Conservation (phyloP, 2,797 vertebrate genomes). For the Coregonus sp. region DNA sequence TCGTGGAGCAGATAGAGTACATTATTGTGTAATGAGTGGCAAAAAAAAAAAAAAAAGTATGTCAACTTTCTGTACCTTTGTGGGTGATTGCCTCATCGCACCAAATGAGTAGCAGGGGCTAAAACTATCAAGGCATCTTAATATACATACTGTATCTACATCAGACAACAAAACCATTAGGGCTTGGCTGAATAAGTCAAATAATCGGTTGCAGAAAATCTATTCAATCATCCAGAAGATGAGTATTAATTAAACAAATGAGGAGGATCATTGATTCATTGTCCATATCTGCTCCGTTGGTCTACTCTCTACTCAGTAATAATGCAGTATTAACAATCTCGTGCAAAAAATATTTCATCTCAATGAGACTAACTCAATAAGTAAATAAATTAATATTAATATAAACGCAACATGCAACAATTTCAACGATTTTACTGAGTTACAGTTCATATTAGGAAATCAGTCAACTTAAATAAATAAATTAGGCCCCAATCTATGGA, state of each 20-base stretch:
- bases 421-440: no score
- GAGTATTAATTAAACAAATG: slow-evolving; percentile 5
- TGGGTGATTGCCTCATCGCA: not conserved
- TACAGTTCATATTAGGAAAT: no score
- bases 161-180: not conserved
- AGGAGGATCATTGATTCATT: not conserved
- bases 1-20: slow-evolving; percentile 34
- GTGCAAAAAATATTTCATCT: not conserved
- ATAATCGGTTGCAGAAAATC: not conserved
- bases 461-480: no score
- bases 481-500: no score
- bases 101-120: not conserved
- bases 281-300: not conserved
- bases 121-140: not conserved
- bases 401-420: no score
- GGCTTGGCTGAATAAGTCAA: not conserved
- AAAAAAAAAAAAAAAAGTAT: slow-evolving; percentile 25
- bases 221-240: not conserved
- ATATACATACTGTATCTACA: not conserved
- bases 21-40: slow-evolving; percentile 42
- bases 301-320: not conserved
- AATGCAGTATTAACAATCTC: not conserved
- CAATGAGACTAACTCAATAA: not conserved
- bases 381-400: not conserved
- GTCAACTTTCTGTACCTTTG: slow-evolving; percentile 8